Base-by-base conservation (phyloP, 2,888 invertebrate species). In the Acrocera orbiculus region DNA sequence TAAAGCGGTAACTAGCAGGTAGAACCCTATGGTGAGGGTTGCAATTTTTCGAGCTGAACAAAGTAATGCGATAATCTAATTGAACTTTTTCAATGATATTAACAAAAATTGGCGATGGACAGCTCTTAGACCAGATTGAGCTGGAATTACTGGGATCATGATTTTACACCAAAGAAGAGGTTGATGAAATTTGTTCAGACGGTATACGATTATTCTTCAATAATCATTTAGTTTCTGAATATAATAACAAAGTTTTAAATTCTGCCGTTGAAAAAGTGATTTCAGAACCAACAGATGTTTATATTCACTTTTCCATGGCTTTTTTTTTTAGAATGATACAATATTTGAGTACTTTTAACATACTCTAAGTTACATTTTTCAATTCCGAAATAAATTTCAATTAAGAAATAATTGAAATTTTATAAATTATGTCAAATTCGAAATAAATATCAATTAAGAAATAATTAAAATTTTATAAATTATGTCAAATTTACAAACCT, bases 1-100 rank as follows among this genome's bases (percentile, higher is more conserved):
- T 27, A 29, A 46, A 44, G 37, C 38, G 41, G 27, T 17, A 17
- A 7, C 42, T 49, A 16, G 36, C 28, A 20, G 46, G 48, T 33
- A 41, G 42, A 11, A 26, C 30, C 5, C 32, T 50, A 27, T 54
- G 52, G 53, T 43, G 43, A 32, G 28, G 31, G 9, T 29, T 54
- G 3, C 42, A 48, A 40, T 52, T 46, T 39, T 51, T 40, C 38
- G 41, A 46, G 41, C 35, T 54, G 11, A 42, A 32, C 5, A 35
- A 52, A 44, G 49, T 53, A 5, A 50, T 54, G 46, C 37, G 51
- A 28, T 52, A 54, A 44, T 26, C 42, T 11, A 46, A 52, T 42
- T 34, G 15, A 34, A 13, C 11, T 8, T 54, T 51, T 41, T 43
- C 50, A 24, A 24, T 39, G 11, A 34, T 47, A 15, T 37, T 49